A percentile compares a stretch with the other conserved stretches of the same genome.
Evolutionary conservation across 2,113 vertebrate genomes (phyloP).

Genomic region (Colinus virginianus): DNA sequence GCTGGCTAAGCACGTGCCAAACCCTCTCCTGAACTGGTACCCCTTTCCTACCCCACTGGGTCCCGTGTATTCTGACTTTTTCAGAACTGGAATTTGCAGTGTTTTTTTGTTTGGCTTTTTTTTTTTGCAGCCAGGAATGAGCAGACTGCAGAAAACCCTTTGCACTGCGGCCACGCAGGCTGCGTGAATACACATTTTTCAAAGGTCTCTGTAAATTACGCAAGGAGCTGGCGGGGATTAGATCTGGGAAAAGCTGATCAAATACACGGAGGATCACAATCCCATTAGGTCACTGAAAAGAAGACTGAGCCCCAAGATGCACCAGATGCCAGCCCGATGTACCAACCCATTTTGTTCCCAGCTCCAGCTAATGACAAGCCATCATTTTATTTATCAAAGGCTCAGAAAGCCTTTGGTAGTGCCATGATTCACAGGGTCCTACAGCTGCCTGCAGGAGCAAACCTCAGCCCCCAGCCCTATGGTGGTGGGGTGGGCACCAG

Average conservation of each 20-base stretch:
- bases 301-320: constrained; percentile 33
- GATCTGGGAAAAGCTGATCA: constrained; percentile 51
- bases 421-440: neutral
- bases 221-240: constrained; percentile 26
- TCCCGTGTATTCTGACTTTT: neutral
- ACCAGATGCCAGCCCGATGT: neutral
- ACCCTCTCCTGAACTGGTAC: neutral
- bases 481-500: accelerated
- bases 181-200: neutral
- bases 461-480: accelerated
- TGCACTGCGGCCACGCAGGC: neutral
- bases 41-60: neutral
- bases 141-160: neutral
- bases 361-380: neutral
- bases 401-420: constrained; percentile 6
- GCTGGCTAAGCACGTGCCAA: neutral
- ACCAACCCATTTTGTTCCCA: constrained; percentile 30
- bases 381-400: constrained; percentile 13
- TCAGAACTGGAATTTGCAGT: neutral
- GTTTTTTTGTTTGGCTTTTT: neutral
- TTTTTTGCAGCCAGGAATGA: neutral
- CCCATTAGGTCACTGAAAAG: constrained; percentile 59
- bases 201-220: constrained; percentile 12
- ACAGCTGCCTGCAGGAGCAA: accelerated
- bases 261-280: constrained; percentile 44